Conservation (phyloP, 2,888 invertebrate genomes). For the Isoperla grammatica region DNA sequence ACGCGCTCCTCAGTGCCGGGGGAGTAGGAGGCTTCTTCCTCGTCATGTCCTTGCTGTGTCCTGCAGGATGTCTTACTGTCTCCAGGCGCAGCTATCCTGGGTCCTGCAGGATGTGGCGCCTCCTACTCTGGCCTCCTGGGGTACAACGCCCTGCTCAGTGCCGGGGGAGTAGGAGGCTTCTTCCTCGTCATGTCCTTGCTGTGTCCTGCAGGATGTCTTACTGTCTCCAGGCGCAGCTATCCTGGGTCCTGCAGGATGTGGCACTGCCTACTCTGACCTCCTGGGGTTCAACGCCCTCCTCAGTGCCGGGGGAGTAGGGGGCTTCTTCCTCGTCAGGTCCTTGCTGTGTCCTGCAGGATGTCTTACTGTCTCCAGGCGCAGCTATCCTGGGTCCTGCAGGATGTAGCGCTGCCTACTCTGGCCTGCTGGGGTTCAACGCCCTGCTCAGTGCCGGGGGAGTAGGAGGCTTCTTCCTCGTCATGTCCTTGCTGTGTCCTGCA, state of each 20-base stretch:
- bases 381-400: slow-evolving; percentile 9
- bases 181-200: slow-evolving; percentile 42
- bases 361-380: background rate
- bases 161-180: slow-evolving; percentile 42
- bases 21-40: slow-evolving; percentile 43
- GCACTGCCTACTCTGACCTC: slow-evolving; percentile 39
- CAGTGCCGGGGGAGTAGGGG: slow-evolving; percentile 42
- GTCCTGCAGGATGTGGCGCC: slow-evolving; percentile 16
- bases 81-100: slow-evolving; percentile 8
- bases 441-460: slow-evolving; percentile 42
- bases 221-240: background rate
- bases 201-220: slow-evolving; percentile 33
- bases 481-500: slow-evolving; percentile 40
- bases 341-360: slow-evolving; percentile 38
- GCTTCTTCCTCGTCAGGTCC: slow-evolving; percentile 42
- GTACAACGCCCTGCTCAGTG: slow-evolving; percentile 43
- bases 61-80: slow-evolving; percentile 21
- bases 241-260: slow-evolving; percentile 11
- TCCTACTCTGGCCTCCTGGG: slow-evolving; percentile 45
- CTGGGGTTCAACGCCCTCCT: slow-evolving; percentile 46
- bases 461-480: slow-evolving; percentile 42
- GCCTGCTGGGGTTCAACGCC: slow-evolving; percentile 46
- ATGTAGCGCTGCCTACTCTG: slow-evolving; percentile 37
- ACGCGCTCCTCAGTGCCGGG: slow-evolving; percentile 42
- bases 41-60: slow-evolving; percentile 41